These are phyloP conservation scores for Drymodes brunneopygia DNA, from an alignment of 2,113 vertebrate species.

Conservation along the genomic window DNA sequence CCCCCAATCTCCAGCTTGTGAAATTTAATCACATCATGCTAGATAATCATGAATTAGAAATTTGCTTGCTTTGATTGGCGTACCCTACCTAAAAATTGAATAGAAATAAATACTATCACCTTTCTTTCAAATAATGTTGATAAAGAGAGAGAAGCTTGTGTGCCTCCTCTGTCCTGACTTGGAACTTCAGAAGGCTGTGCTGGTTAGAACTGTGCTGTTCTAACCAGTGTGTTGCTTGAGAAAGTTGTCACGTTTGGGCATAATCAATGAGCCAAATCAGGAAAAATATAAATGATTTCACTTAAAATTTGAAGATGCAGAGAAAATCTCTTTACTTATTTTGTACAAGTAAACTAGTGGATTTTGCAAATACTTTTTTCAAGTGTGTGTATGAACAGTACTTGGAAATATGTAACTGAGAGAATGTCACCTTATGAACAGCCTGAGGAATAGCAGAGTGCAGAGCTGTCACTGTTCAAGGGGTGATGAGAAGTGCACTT, in stretches of 20 bases:
- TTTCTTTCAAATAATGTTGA: background rate
- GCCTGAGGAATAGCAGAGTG: background rate
- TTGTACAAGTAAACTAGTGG: background rate
- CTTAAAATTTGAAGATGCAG: background rate
- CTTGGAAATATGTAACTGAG: fast-evolving
- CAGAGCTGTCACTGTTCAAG: background rate
- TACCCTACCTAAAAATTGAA: background rate
- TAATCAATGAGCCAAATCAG: background rate
- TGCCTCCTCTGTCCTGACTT: background rate
- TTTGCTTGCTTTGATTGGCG: background rate
- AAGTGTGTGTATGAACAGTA: background rate
- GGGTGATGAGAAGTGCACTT: background rate
- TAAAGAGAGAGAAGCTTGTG: background rate
- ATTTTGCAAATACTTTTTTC: background rate
- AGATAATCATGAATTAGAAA: background rate
- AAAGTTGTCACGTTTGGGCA: background rate
- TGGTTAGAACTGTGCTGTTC: background rate
- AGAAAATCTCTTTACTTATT: background rate
- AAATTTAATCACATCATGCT: background rate
- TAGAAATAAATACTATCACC: background rate
- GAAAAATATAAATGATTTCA: background rate
- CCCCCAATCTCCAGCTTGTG: background rate
- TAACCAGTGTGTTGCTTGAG: background rate
- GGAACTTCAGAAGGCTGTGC: background rate
- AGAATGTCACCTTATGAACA: background rate